Evolutionary conservation across 2,113 vertebrate genomes (phyloP).

Genomic region (Passerina amoena): DNA sequence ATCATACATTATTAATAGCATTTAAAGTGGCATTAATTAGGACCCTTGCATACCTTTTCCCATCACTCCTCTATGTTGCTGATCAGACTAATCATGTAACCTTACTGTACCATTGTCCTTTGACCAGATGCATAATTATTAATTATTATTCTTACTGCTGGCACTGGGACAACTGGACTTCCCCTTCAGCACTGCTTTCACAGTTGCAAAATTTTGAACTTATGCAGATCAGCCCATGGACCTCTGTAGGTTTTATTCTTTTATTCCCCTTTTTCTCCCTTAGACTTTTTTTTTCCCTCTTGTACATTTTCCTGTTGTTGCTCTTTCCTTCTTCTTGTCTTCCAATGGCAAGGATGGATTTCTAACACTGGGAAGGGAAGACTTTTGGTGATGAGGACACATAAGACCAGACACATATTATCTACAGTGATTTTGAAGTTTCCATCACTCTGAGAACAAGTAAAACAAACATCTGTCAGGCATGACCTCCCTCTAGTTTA

Average conservation of each 20-base stretch:
- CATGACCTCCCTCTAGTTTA: background rate
- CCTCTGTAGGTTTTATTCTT: background rate
- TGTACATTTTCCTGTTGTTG: background rate
- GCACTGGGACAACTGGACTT: background rate
- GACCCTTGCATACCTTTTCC: background rate
- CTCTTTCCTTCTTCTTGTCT: background rate
- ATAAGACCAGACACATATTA: background rate
- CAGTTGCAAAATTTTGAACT: background rate
- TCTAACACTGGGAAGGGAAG: background rate
- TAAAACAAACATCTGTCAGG: slow-evolving; percentile 35
- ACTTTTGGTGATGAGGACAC: background rate
- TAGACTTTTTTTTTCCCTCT: rapidly evolving
- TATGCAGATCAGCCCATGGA: background rate
- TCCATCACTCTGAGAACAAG: background rate
- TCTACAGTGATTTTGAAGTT: background rate
- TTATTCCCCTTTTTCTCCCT: background rate
- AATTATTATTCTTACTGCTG: background rate
- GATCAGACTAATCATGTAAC: slow-evolving; percentile 35
- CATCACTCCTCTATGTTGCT: background rate
- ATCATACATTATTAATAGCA: slow-evolving; percentile 41
- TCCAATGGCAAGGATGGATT: background rate
- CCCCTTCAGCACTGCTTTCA: background rate
- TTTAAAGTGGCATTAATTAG: slow-evolving; percentile 42
- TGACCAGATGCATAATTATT: background rate
- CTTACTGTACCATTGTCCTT: slow-evolving; percentile 8